Evolutionary conservation across 1,140 invertebrate genomes (phyloP).

Genomic region (Campoletis sonorensis): DNA sequence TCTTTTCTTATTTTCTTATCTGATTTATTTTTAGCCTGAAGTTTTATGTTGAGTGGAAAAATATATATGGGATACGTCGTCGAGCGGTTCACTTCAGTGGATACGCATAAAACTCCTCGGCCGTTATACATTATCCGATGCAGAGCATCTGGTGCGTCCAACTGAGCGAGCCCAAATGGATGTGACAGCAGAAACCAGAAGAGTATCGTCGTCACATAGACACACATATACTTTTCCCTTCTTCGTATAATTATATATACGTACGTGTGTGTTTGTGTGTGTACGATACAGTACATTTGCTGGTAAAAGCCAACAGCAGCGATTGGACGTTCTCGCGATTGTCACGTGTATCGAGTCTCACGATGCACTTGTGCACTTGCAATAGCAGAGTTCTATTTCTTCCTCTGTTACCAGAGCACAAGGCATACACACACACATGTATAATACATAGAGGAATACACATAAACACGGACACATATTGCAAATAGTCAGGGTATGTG

Average conservation of each 20-base stretch:
- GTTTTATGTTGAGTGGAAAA: slow-evolving; percentile 6
- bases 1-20: not conserved
- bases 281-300: slow-evolving; percentile 1
- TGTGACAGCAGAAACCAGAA: slow-evolving; percentile 50
- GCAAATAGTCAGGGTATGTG: not conserved
- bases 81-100: slow-evolving; percentile 11
- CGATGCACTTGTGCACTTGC: slow-evolving; percentile 26
- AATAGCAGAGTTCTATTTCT: not conserved
- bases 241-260: not conserved
- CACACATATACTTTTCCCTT: slow-evolving; percentile 11
- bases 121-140: not conserved
- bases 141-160: slow-evolving; percentile 34
- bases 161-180: slow-evolving; percentile 50
- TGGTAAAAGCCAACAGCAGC: slow-evolving; percentile 38
- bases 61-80: not conserved
- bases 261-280: not conserved
- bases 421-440: not conserved
- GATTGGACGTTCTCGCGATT: slow-evolving; percentile 22
- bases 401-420: not conserved
- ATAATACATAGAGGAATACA: not conserved
- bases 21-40: not conserved
- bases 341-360: slow-evolving; percentile 39
- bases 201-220: slow-evolving; percentile 51
- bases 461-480: too few species aligned
- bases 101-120: not conserved